Evolutionary conservation across 1,140 invertebrate genomes (phyloP).

Genomic region (Triops longicaudatus): DNA sequence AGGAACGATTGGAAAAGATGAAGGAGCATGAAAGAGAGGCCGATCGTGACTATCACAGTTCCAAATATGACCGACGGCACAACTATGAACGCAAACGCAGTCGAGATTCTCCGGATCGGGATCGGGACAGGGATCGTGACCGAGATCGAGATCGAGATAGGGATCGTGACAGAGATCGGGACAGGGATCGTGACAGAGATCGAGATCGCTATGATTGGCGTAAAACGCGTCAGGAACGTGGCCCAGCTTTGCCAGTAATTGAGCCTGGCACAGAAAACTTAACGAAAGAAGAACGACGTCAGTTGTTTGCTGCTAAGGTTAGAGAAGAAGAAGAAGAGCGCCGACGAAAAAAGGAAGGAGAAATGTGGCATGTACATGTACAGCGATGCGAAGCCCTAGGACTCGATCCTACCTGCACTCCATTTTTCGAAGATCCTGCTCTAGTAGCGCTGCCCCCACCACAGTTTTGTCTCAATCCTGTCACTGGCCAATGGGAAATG

Average conservation of each 20-base stretch:
- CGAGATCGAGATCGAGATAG: constrained; percentile 30
- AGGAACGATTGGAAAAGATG: constrained; percentile 83
- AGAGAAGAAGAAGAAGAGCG: constrained; percentile 55
- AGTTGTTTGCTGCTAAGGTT: constrained; percentile 63
- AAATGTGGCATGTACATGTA: constrained; percentile 54
- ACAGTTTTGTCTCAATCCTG: neutral
- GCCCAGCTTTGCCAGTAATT: neutral
- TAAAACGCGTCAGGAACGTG: neutral
- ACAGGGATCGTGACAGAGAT: constrained; percentile 16
- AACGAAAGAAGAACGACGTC: constrained; percentile 57
- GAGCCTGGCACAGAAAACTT: constrained; percentile 29
- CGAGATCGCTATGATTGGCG: neutral
- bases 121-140: constrained; percentile 27
- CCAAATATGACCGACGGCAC: constrained; percentile 32
- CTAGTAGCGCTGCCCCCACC: neutral
- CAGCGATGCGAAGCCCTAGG: constrained; percentile 40
- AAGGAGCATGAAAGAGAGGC: constrained; percentile 86
- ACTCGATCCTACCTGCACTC: constrained; percentile 33
- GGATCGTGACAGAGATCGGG: constrained; percentile 26
- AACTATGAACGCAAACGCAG: constrained; percentile 33
- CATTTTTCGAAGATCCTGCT: constrained; percentile 27
- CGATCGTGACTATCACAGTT: constrained; percentile 38
- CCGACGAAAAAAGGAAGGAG: constrained; percentile 50
- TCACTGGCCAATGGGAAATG: neutral
- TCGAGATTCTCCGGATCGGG: constrained; percentile 34